These are phyloP conservation scores for Porites divaricata DNA, from an alignment of 92 coral and sea anemone genomes.

Conservation along the genomic window DNA sequence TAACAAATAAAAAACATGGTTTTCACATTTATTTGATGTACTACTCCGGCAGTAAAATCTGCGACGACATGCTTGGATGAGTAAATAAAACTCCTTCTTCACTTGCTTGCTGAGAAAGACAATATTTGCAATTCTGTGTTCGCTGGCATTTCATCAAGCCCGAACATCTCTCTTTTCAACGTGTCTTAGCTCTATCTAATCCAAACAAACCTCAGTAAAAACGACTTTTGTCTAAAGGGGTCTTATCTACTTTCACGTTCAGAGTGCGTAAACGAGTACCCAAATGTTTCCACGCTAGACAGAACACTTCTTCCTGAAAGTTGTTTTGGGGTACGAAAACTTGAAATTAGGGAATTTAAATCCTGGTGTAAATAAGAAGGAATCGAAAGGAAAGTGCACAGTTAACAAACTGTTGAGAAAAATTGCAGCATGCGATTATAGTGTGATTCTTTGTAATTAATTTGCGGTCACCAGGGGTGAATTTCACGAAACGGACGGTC, in stretches of 20 bases:
- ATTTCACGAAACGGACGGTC: background rate
- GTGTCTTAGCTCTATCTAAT: background rate
- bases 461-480: conserved; percentile 2
- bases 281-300: background rate
- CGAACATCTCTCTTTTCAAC: no score
- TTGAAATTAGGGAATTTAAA: background rate
- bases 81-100: no score
- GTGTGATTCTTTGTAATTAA: conserved; percentile 12
- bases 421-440: background rate
- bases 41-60: no score
- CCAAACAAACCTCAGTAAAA: background rate
- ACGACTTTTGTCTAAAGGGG: background rate
- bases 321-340: background rate
- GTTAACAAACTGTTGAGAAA: background rate
- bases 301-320: background rate
- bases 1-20: no score
- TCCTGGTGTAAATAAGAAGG: background rate
- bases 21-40: no score
- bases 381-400: background rate
- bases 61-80: no score
- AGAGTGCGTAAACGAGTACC: conserved; percentile 5
- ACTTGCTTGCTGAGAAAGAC: no score
- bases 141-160: no score
- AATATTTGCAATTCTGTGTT: no score
- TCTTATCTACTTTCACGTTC: conserved; percentile 3